phyloP scores from a whole-genome alignment of 2,113 vertebrate genomes.

The Corapipo altera region DNA sequence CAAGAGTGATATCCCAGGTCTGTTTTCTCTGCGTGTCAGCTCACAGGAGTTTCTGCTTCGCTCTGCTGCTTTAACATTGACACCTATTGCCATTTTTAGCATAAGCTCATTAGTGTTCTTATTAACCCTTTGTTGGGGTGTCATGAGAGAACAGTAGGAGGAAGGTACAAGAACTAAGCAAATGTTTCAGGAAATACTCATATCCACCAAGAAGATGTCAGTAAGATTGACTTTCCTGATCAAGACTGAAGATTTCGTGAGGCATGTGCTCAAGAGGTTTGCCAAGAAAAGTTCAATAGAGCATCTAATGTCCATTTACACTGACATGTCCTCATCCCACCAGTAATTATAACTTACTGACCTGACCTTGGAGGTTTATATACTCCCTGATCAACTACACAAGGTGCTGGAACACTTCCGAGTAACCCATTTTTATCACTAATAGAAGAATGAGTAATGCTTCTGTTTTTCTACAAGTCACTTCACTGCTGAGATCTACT shows the following conservation, averaged over 20 bases:
- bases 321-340: neutral
- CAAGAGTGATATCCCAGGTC: neutral
- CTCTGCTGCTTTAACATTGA: neutral
- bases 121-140: neutral
- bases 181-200: fast-evolving
- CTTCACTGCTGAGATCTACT: neutral
- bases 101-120: neutral
- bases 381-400: neutral
- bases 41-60: neutral
- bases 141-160: neutral
- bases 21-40: neutral
- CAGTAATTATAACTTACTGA: neutral
- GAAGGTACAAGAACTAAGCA: neutral
- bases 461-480: neutral
- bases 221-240: neutral
- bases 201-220: neutral
- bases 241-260: neutral
- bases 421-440: neutral
- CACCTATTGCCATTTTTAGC: neutral
- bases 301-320: neutral
- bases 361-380: neutral
- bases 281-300: neutral
- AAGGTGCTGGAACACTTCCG: neutral
- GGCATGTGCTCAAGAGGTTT: neutral
- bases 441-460: neutral